A percentile compares a stretch with the other conserved stretches of the same genome.
Conservation (phyloP, 1,140 invertebrate genomes). For the Babylonia areolata region DNA sequence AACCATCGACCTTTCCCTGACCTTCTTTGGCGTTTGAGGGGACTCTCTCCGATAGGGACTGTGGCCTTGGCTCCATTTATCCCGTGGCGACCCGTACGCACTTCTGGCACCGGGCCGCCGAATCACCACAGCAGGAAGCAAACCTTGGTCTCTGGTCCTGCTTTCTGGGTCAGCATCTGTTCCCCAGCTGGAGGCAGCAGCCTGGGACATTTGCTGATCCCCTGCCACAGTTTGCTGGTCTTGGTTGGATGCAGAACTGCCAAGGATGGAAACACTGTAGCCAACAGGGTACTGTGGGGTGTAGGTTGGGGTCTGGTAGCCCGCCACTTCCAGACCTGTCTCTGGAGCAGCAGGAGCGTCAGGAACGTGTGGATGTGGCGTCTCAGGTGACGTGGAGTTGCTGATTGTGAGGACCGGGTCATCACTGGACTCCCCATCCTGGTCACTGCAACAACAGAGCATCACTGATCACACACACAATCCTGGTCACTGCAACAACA, state of each 20-base stretch:
- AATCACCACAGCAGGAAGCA: conserved; percentile 44
- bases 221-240: not conserved
- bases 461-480: too few species aligned
- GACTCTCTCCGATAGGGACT: conserved; percentile 16
- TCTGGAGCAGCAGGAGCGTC: not conserved
- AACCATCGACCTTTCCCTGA: conserved; percentile 43
- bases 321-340: not conserved
- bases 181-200: not conserved
- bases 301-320: not conserved
- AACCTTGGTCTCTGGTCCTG: not conserved
- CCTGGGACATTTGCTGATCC: too few species aligned
- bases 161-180: not conserved
- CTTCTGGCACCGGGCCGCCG: conserved; percentile 35
- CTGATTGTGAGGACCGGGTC: not conserved
- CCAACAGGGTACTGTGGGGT: not conserved
- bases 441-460: not conserved
- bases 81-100: conserved; percentile 42
- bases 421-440: not conserved
- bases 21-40: conserved; percentile 13
- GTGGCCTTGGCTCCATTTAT: conserved; percentile 14
- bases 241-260: not conserved
- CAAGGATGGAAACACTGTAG: not conserved
- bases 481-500: too few species aligned
- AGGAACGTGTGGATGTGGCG: not conserved
- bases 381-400: not conserved